A percentile compares a stretch with the other conserved stretches of the same genome.
These are phyloP conservation scores for Salvelinus alpinus DNA, from an alignment of 2,113 vertebrate genomes.

Conservation along the genomic window DNA sequence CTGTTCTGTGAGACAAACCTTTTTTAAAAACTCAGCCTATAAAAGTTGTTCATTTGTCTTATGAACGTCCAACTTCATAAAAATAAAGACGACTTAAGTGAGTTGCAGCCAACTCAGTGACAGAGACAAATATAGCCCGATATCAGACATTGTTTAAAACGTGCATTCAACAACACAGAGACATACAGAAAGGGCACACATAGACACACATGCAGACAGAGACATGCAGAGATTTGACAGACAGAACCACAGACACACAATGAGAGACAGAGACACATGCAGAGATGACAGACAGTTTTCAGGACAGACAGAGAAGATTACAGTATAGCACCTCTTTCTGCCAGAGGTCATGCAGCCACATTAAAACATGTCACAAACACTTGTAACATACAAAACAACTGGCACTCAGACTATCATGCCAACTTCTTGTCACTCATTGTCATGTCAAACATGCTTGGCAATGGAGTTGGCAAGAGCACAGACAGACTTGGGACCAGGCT, in stretches of 20 bases:
- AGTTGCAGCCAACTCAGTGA: not conserved
- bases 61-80: not conserved
- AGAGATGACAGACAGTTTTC: slow-evolving; percentile 25
- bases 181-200: not conserved
- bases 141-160: not conserved
- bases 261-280: slow-evolving; percentile 54
- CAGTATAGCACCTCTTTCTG: slow-evolving; percentile 36
- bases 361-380: slow-evolving; percentile 4
- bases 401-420: no score
- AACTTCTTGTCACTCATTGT: no score
- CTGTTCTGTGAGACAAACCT: not conserved
- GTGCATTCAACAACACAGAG: not conserved
- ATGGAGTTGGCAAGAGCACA: no score
- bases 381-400: not conserved
- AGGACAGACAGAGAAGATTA: slow-evolving; percentile 24
- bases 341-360: slow-evolving; percentile 32
- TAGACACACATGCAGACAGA: not conserved
- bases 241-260: not conserved
- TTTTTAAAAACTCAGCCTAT: not conserved
- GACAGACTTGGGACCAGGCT: not conserved
- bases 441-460: no score
- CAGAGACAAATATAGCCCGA: not conserved
- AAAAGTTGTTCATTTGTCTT: not conserved
- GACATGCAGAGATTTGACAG: slow-evolving; percentile 52
- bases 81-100: not conserved